Base-by-base conservation (phyloP, 2,888 invertebrate species). In the Spicauda simplicius region DNA sequence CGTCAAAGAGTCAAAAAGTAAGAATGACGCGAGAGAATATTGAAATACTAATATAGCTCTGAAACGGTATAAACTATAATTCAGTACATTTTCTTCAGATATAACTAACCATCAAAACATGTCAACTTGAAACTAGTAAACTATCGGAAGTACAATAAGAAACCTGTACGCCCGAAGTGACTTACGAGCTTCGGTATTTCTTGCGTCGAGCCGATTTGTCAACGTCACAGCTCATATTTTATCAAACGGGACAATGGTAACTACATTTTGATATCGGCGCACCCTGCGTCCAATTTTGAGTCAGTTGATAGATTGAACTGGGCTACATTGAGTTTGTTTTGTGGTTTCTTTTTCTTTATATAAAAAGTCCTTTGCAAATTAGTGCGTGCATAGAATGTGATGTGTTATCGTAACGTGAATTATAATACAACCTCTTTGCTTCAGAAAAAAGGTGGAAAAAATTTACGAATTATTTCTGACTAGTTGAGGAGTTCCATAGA, bases 171-270 rank as follows among this genome's bases (percentile, higher is more conserved):
- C 66, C 62, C 69, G 67, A 56, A 68, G 67, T 70, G 72, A 71
- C 73, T 76, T 74, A 70, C 71, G 71, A 68, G 62, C 68, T 60
- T 69, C 73, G 70, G 70, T 75, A 70, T 75, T 79, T 79, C 78
- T 74, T 76, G 75, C 77, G 71, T 73, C 55, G 65, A 76, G 72
- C 77, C 85, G 86, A 91, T 92, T 90, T 89, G 89, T 92, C 91
- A 92, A 89, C 75, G 91, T 91, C 91, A 80, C 76, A 58, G 82
- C 85, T 90, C 90, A 91, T 92, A 91, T 92, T 90, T 92, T 91
- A 91, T 90, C 89, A 86, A 83, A 74, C 76, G 81, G 87, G 86
- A 91, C 91, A 92, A 91, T 90, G 81, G 90, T 90, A 87, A 91
- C 90, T 91, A 90, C 86, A 85, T 90, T 91, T 90, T 90, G 89